Conservation (phyloP, 2,888 invertebrate genomes). For the Caenorhabditis imperialis region DNA sequence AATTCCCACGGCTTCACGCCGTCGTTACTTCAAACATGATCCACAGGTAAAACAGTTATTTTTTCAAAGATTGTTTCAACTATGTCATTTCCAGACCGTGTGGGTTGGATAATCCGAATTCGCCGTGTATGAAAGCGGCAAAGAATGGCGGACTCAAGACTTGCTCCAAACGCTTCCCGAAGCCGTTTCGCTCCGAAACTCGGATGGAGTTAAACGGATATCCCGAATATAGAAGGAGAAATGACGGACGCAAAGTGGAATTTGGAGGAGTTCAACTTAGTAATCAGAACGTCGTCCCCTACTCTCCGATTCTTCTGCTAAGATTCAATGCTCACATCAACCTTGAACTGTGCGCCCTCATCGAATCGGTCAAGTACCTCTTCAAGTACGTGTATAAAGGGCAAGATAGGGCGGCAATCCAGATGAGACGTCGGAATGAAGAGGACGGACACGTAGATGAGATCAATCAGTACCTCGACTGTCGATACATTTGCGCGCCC, state of each 20-base stretch:
- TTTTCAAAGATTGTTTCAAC: too few species aligned
- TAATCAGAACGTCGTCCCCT: constrained; percentile 78
- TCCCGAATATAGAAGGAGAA: constrained; percentile 76
- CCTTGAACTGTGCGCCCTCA: constrained; percentile 73
- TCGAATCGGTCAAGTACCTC: constrained; percentile 50
- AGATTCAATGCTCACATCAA: constrained; percentile 70
- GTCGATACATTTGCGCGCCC: constrained; percentile 42
- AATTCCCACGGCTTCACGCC: constrained; percentile 55
- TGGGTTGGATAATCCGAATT: constrained; percentile 60
- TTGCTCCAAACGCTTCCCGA: constrained; percentile 79
- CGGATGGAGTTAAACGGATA: constrained; percentile 76
- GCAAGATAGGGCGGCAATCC: constrained; percentile 1
- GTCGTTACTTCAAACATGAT: constrained; percentile 65
- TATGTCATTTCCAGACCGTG: constrained; percentile 56
- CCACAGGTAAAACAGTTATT: constrained; percentile 31
- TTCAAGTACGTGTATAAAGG: constrained; percentile 29
- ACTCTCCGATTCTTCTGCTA: constrained; percentile 69
- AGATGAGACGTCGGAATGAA: background rate
- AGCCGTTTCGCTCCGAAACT: constrained; percentile 71
- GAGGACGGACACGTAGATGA: constrained; percentile 13
- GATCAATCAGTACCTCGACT: constrained; percentile 27
- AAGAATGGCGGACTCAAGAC: constrained; percentile 19
- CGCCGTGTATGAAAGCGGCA: constrained; percentile 78
- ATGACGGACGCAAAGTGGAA: constrained; percentile 54
- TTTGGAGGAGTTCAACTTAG: background rate